phyloP scores from a whole-genome alignment of 2,797 vertebrate species.

The Fundulus diaphanus region DNA sequence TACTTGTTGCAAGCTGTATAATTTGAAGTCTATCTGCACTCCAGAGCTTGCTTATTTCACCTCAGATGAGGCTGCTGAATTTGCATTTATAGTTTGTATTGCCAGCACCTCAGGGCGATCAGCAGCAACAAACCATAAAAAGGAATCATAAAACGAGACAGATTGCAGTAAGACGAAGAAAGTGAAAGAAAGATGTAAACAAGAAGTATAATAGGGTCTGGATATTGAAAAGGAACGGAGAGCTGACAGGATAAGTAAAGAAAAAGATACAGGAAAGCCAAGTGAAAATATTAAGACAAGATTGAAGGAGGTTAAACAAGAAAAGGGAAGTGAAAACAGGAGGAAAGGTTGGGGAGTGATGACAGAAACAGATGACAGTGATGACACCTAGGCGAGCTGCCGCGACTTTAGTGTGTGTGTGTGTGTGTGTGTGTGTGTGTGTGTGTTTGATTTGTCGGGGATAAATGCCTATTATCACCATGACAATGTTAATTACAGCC shows the following conservation, averaged over 20 bases:
- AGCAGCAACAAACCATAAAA: slow-evolving; percentile 13
- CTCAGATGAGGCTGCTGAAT: slow-evolving; percentile 1
- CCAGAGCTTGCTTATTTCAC: slow-evolving; percentile 2
- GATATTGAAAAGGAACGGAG: slow-evolving; percentile 13
- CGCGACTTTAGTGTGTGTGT: slow-evolving; percentile 55
- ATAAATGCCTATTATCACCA: slow-evolving; percentile 91
- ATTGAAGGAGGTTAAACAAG: not conserved
- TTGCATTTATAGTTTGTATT: slow-evolving; percentile 1
- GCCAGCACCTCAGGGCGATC: not conserved
- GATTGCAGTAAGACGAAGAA: not conserved
- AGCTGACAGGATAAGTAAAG: slow-evolving; percentile 7
- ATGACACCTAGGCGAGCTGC: slow-evolving; percentile 66
- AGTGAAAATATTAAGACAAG: slow-evolving; percentile 9
- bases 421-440: slow-evolving; percentile 12
- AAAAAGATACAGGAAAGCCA: not conserved
- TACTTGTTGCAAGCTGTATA: not conserved
- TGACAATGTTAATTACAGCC: slow-evolving; percentile 92
- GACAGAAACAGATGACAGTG: slow-evolving; percentile 51
- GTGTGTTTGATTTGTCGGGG: slow-evolving; percentile 69
- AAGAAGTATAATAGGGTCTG: not conserved
- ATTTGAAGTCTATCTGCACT: not conserved
- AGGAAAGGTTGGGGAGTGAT: slow-evolving; percentile 15
- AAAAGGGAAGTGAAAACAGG: not conserved
- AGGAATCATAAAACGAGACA: slow-evolving; percentile 9
- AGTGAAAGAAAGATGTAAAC: not conserved